Conservation (phyloP, 2,113 vertebrate species). For the Athene cunicularia region DNA sequence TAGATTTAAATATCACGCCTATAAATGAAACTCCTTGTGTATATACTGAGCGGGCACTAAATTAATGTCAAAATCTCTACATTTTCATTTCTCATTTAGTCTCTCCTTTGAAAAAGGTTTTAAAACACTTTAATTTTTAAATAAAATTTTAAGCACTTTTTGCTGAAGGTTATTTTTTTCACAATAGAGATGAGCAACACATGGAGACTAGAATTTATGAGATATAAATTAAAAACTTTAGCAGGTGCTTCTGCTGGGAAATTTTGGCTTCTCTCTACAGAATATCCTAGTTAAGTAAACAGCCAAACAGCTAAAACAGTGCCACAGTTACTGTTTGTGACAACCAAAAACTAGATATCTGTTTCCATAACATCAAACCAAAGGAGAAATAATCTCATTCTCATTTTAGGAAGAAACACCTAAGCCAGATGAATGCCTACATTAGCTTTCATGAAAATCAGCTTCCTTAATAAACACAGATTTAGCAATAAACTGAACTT, state of each 20-base stretch:
- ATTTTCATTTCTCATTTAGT: neutral
- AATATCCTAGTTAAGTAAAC: neutral
- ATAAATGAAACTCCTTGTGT: neutral
- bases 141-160: neutral
- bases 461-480: neutral
- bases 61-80: neutral
- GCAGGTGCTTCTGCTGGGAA: neutral
- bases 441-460: neutral
- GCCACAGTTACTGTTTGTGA: neutral
- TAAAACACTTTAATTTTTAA: neutral
- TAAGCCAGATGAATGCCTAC: neutral
- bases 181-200: neutral
- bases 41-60: neutral
- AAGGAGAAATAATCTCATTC: neutral
- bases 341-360: neutral
- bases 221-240: neutral
- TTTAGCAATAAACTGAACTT: neutral
- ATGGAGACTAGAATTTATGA: accelerated
- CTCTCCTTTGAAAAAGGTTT: neutral
- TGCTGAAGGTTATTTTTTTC: neutral
- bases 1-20: neutral
- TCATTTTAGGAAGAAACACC: neutral
- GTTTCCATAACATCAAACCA: neutral
- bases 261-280: neutral
- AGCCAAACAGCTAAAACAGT: neutral